Evolutionary conservation across 1,140 invertebrate species (phyloP).

Genomic region (Ostrea denselamellosa): DNA sequence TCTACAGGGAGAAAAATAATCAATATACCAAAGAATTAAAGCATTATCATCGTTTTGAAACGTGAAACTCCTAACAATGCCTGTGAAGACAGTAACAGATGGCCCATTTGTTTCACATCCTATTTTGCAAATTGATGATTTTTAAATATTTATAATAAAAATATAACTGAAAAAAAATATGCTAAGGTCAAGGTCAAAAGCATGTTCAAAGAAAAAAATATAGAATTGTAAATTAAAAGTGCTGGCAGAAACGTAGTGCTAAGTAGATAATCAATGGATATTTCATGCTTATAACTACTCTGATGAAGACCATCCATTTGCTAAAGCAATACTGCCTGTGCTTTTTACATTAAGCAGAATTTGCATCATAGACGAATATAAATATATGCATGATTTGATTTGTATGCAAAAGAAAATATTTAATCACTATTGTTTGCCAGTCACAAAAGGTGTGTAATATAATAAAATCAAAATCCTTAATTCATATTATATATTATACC

Average conservation of each 20-base stretch:
- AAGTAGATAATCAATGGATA: conserved; percentile 21
- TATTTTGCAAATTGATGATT: background rate
- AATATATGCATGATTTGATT: background rate
- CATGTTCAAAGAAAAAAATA: background rate
- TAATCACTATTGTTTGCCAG: no score
- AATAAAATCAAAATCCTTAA: no score
- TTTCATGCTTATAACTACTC: background rate
- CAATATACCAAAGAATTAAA: conserved; percentile 20
- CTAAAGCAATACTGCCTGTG: background rate
- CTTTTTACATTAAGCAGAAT: background rate
- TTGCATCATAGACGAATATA: background rate
- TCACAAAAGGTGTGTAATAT: no score
- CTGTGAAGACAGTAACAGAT: background rate
- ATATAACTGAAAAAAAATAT: background rate
- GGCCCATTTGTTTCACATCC: background rate
- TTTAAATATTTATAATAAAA: background rate
- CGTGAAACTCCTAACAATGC: background rate
- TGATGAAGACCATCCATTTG: background rate
- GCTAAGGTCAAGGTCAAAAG: background rate
- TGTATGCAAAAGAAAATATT: background rate
- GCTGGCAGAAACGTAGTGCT: background rate
- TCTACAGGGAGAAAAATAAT: background rate
- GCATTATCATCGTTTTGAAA: conserved; percentile 20
- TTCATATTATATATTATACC: no score
- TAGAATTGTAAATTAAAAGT: conserved; percentile 7